Base-by-base conservation (phyloP, 2,888 invertebrate genomes). In the Dendrolimus houi region DNA sequence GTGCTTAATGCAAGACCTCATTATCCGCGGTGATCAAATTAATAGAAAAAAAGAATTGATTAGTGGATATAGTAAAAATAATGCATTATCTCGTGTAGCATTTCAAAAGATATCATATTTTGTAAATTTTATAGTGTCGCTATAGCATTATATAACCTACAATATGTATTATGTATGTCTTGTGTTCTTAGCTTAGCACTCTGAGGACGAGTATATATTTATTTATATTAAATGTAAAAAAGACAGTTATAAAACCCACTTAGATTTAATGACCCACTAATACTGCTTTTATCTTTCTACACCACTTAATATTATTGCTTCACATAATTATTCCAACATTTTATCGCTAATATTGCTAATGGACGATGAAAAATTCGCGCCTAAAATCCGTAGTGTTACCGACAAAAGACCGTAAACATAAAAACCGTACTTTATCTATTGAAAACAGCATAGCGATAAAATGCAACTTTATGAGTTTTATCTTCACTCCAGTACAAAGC, bases 121-220 rank as follows among this genome's bases (percentile, higher is more conserved):
- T 90, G 89, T 90, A 90, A 89, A 90, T 89, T 90, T 89, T 90
- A 89, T 90, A 89, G 88, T 83, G 80, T 88, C 78, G 87, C 88
- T 89, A 83, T 85, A 86, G 83, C 83, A 75, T 79, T 75, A 74
- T 86, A 72, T 87, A 85, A 83, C 71, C 85, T 85, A 80, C 75
- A 67, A 66, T 74, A 71, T 71, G 70, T 47, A 47, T 61, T 78
- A 79, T 86, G 73, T 86, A 83, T 85, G 81, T 85, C 77, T 77
- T 79, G 77, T 82, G 83, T 83, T 85, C 77, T 85, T 86, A 79
- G 82, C 83, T 83, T 87, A 87, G 85, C 86, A 81, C 87, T 86
- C 86, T 86, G 81, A 79, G 85, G 83, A 86, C 83, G 83, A 81
- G 82, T 86, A 68, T 70, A 69, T 71, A 71, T 75, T 74, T 76